phyloP scores from a whole-genome alignment of 2,888 invertebrate species.

The Acleris cristana region DNA sequence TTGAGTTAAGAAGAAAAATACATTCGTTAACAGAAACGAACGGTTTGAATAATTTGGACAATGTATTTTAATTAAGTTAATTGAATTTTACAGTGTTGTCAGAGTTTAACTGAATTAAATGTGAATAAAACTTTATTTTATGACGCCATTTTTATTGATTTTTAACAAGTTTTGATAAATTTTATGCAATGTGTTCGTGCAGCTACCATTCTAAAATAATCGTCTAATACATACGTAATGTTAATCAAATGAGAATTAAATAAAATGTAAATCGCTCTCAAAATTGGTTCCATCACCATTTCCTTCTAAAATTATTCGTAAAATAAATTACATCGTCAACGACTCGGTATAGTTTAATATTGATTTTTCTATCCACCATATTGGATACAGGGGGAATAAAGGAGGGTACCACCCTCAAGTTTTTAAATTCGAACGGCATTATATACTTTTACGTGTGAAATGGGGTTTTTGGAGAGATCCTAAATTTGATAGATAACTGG shows the following conservation, averaged over 20 bases:
- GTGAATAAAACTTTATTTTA: too few species aligned
- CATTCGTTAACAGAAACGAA: not conserved
- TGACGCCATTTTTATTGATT: too few species aligned
- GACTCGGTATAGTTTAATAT: conserved; percentile 25
- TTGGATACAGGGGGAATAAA: conserved; percentile 16
- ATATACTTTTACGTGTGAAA: conserved; percentile 9
- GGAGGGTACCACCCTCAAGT: conserved; percentile 27
- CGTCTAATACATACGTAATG: too few species aligned
- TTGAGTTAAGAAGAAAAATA: conserved; percentile 7
- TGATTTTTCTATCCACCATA: conserved; percentile 32
- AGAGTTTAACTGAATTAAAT: too few species aligned
- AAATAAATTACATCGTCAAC: conserved; percentile 19
- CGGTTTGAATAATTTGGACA: not conserved
- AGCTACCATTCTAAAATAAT: too few species aligned
- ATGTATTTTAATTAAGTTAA: not conserved
- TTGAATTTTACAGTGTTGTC: too few species aligned
- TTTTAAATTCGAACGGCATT: conserved; percentile 15
- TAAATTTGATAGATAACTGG: conserved; percentile 22
- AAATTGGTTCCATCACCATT: not conserved
- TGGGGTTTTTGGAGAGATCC: conserved; percentile 21
- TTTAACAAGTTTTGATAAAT: too few species aligned
- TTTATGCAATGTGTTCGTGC: too few species aligned
- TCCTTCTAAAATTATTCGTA: conserved; percentile 2
- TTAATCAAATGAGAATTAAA: not conserved
- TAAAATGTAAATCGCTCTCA: not conserved